Base-by-base conservation (phyloP, 2,888 invertebrate genomes). In the Cheilosia vernalis region DNA sequence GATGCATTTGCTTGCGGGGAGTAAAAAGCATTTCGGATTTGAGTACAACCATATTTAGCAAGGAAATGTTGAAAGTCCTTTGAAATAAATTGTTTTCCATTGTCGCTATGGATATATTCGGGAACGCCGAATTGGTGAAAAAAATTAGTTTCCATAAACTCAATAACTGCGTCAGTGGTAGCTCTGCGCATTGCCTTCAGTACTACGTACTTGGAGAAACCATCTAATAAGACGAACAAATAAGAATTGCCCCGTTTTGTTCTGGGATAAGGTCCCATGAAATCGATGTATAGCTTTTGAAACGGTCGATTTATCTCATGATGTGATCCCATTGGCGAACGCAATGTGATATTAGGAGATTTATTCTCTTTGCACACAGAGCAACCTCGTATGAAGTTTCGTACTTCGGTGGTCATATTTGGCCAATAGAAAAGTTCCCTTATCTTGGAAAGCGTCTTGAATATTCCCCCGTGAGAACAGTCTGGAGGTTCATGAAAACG, bases 151-250 rank as follows among this genome's bases (percentile, higher is more conserved):
- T 42, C 42, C 4, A 60, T 4, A 9, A 37, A 56, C 37, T 33
- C n/a, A 9, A 37, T 56, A 5, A 56, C 56, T 37, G 19, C n/a
- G 1, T 15, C 17, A 0, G 60, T 42, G n/a, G 7, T 60, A 9
- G 60, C 60, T 44, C 21, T 60, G 13, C 60, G 24, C 42, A 60
- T 60, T 5, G 44, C 1, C 9, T 60, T 60, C 2, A 44, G n/a
- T 3, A n/a, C 10, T 2, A 60, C 60, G 3, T 42, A 15, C 15
- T 42, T 42, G 15, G 42, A 42, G n/a, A 42, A 42, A 15, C 42
- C 42, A 15, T 42, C 67, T 13, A 53, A 33, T n/a, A 67, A 37
- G 5, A 77, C 30, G 19, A 67, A 69, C 7, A 77, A 37, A n/a
- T 21, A 77, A 4, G 30, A 2, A 27, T 67, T 67, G 4, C 61